A percentile compares a stretch with the other conserved stretches of the same genome.
These are phyloP conservation scores for Pitangus sulphuratus DNA, from an alignment of 2,797 vertebrate species.

Conservation along the genomic window DNA sequence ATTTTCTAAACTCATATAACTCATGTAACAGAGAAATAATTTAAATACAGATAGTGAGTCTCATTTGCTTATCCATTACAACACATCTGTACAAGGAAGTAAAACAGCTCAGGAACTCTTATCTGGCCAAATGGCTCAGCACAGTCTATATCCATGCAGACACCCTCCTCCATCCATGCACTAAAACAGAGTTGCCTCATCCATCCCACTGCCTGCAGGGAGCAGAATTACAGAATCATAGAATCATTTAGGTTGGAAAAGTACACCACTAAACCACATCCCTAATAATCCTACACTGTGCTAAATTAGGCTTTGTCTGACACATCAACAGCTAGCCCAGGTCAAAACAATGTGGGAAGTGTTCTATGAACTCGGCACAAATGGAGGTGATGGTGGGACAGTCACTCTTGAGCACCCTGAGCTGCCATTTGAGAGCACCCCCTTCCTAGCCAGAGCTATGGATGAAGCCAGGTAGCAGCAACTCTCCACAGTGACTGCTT, in stretches of 20 bases:
- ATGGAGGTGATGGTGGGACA: background rate
- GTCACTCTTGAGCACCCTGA: background rate
- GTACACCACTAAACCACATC: background rate
- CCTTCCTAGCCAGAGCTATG: accelerated
- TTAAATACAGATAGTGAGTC: background rate
- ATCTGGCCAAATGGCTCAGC: background rate
- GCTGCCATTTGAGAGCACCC: background rate
- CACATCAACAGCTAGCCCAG: background rate
- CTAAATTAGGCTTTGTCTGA: background rate
- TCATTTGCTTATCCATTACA: background rate
- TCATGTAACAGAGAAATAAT: background rate
- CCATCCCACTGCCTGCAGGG: background rate
- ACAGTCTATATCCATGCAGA: background rate
- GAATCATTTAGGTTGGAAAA: background rate
- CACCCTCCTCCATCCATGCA: background rate
- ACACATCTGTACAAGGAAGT: background rate
- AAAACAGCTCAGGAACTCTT: background rate
- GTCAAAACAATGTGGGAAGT: background rate
- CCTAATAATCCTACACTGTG: background rate
- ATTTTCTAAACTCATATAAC: background rate
- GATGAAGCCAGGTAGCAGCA: accelerated
- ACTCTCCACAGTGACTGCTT: background rate
- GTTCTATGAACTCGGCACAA: accelerated
- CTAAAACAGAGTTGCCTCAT: background rate
- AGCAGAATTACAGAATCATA: background rate